A percentile compares a stretch with the other conserved stretches of the same genome.
phyloP scores from a whole-genome alignment of 2,888 invertebrate genomes.

The Thereva unica region DNA sequence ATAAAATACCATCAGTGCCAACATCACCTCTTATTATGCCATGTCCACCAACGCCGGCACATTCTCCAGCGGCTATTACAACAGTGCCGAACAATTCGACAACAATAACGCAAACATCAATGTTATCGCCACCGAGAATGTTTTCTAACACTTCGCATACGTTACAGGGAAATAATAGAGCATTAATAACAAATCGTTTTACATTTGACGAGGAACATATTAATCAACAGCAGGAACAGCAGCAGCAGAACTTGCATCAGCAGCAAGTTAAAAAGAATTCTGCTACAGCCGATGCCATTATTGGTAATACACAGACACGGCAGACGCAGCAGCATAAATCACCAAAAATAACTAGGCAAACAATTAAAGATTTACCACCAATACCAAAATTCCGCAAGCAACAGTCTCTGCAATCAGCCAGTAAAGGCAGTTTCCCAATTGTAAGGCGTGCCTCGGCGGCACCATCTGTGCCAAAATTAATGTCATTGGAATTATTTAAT shows the following conservation, averaged over 20 bases:
- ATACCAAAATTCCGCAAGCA: conserved; percentile 63
- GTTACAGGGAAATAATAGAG: conserved; percentile 36
- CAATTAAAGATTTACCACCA: conserved; percentile 65
- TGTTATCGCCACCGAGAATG: conserved; percentile 18
- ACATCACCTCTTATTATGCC: conserved; percentile 67
- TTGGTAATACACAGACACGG: conserved; percentile 41
- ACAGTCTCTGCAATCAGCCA: conserved; percentile 51
- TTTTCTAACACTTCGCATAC: conserved; percentile 13
- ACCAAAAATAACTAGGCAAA: conserved; percentile 65
- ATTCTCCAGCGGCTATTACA: conserved; percentile 53
- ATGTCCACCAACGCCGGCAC: conserved; percentile 58
- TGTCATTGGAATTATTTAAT: conserved; percentile 83
- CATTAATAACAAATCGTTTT: conserved; percentile 45
- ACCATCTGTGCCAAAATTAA: conserved; percentile 71
- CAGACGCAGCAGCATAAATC: conserved; percentile 58
- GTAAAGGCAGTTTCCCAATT: conserved; percentile 65
- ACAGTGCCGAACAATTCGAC: conserved; percentile 40
- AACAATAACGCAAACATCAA: conserved; percentile 43
- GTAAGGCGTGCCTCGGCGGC: conserved; percentile 69
- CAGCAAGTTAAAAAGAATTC: conserved; percentile 48
- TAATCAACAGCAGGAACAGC: conserved; percentile 44
- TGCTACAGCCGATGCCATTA: conserved; percentile 51
- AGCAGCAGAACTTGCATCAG: conserved; percentile 48
- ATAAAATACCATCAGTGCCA: conserved; percentile 69
- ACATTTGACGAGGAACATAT: conserved; percentile 52